These are phyloP conservation scores for Smutsia gigantea DNA, from an alignment of 2,797 vertebrate genomes.

Conservation along the genomic window DNA sequence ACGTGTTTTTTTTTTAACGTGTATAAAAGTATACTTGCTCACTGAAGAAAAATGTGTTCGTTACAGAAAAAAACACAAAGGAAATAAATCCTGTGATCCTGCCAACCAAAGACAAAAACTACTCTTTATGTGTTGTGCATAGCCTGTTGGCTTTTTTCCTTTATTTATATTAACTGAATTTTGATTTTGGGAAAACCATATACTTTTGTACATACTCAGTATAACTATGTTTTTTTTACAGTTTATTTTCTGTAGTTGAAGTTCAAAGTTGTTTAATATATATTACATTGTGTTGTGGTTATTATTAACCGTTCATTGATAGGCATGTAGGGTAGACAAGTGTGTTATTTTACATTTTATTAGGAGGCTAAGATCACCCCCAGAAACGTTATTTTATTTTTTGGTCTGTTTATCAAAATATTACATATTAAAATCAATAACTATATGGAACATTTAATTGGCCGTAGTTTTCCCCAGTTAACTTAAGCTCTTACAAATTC, in stretches of 20 bases:
- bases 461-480: background rate
- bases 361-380: background rate
- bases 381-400: background rate
- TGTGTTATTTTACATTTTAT: background rate
- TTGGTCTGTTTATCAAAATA: background rate
- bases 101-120: background rate
- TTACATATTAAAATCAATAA: background rate
- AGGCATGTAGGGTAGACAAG: too few species aligned
- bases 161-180: background rate
- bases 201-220: background rate
- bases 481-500: background rate
- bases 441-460: background rate
- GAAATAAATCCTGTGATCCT: background rate
- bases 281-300: background rate
- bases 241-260: background rate
- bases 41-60: background rate
- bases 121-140: background rate
- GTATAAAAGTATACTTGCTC: background rate
- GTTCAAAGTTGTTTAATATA: background rate
- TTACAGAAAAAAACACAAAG: background rate
- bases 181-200: slow-evolving; percentile 1
- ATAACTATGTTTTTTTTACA: background rate
- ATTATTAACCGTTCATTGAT: background rate
- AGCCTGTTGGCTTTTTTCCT: background rate
- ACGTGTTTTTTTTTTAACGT: background rate